Evolutionary conservation across 2,888 invertebrate genomes (phyloP).

Genomic region (Cryptocephalus primarius): DNA sequence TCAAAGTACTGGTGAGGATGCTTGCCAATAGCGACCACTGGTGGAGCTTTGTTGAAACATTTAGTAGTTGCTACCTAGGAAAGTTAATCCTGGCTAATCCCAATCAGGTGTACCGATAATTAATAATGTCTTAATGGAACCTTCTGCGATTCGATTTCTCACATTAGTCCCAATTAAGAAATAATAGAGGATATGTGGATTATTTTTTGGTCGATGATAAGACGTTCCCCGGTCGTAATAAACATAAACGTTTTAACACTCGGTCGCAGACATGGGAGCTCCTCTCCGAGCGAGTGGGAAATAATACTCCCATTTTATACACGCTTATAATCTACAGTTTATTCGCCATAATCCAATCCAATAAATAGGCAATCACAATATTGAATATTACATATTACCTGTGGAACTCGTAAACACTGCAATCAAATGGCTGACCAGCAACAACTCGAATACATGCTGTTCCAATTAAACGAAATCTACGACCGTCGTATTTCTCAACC

Average conservation of each 20-base stretch:
- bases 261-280: conserved; percentile 6
- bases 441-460: conserved; percentile 31
- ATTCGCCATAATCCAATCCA: conserved; percentile 27
- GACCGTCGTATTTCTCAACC: conserved; percentile 26
- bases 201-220: too few relatives aligned
- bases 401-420: conserved; percentile 28
- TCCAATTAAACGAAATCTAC: conserved; percentile 34
- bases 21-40: too few relatives aligned
- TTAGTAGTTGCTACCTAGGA: too few relatives aligned
- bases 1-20: too few relatives aligned
- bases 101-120: too few relatives aligned
- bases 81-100: too few relatives aligned
- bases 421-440: conserved; percentile 29
- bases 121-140: too few relatives aligned
- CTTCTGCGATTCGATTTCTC: too few relatives aligned
- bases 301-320: conserved; percentile 23
- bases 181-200: too few relatives aligned
- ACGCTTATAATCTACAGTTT: conserved; percentile 26
- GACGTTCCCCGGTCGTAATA: conserved; percentile 1
- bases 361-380: conserved; percentile 34
- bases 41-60: too few relatives aligned
- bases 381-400: conserved; percentile 33
- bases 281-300: conserved; percentile 15
- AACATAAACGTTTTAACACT: conserved; percentile 13
- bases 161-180: too few relatives aligned